A percentile compares a stretch with the other conserved stretches of the same genome.
These are phyloP conservation scores for Solea solea DNA, from an alignment of 2,113 vertebrate species.

Conservation along the genomic window DNA sequence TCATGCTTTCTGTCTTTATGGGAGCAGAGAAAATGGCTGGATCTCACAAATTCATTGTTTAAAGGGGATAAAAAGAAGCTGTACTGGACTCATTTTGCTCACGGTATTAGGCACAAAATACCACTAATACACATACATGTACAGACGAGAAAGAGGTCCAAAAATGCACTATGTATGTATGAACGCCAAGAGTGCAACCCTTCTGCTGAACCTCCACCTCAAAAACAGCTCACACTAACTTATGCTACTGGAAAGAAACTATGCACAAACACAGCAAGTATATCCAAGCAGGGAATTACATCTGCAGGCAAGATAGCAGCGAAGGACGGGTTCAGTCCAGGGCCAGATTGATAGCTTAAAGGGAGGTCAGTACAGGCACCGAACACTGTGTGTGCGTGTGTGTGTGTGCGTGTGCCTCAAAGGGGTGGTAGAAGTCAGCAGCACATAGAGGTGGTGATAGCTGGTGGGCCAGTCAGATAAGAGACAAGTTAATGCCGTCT, in stretches of 20 bases:
- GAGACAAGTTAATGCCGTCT: conserved; percentile 73
- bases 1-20: too few relatives aligned
- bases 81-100: too few relatives aligned
- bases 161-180: too few relatives aligned
- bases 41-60: too few relatives aligned
- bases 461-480: conserved; percentile 68
- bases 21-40: too few relatives aligned
- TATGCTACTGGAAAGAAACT: conserved; percentile 32
- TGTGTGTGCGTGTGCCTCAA: conserved; percentile 20
- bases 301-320: conserved; percentile 43
- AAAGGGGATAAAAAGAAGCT: too few relatives aligned
- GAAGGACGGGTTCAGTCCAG: conserved; percentile 66
- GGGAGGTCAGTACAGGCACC: conserved; percentile 6
- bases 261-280: conserved; percentile 53
- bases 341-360: conserved; percentile 56
- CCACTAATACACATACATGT: too few relatives aligned
- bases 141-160: too few relatives aligned
- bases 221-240: conserved; percentile 52
- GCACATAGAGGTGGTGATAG: conserved; percentile 56
- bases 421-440: conserved; percentile 29
- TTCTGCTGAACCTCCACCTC: conserved; percentile 4
- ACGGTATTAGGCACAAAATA: too few relatives aligned
- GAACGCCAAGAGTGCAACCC: not conserved
- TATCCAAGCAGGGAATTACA: conserved; percentile 52
- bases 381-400: conserved; percentile 13